Conservation (phyloP, 2,113 vertebrate genomes). For the Microcebus lehilahytsara region DNA sequence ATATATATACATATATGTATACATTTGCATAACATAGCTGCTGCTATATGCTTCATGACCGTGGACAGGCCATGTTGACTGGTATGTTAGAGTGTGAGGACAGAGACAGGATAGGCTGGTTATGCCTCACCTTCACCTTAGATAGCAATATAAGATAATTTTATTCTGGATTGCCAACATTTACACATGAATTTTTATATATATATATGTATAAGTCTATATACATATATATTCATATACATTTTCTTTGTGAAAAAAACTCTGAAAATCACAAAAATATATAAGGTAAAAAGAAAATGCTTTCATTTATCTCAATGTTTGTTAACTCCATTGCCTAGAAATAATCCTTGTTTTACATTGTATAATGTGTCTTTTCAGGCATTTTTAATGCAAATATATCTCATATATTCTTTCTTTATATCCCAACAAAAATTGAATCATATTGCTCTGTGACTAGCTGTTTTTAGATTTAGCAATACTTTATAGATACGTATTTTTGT, state of each 20-base stretch:
- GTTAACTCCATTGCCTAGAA: background rate
- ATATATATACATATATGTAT: too few relatives aligned
- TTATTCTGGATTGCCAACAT: background rate
- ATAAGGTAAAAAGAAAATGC: background rate
- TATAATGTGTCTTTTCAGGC: background rate
- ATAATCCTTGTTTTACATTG: background rate
- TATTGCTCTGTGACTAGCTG: background rate
- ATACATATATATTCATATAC: background rate
- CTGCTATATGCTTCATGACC: background rate
- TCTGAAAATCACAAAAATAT: background rate
- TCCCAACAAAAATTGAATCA: background rate
- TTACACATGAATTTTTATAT: too few relatives aligned
- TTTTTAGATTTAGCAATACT: background rate
- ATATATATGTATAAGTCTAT: too few relatives aligned
- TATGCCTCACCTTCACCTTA: background rate
- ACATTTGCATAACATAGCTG: background rate
- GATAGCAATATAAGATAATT: background rate
- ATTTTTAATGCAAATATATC: background rate
- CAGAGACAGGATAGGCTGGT: background rate
- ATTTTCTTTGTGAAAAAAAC: background rate
- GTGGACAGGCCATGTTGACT: background rate
- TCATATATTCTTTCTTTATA: background rate
- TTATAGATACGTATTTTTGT: background rate
- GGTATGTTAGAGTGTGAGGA: background rate
- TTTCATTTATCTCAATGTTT: background rate